These are phyloP conservation scores for Syrmaticus mikado DNA, from an alignment of 2,113 vertebrate species.

Conservation along the genomic window DNA sequence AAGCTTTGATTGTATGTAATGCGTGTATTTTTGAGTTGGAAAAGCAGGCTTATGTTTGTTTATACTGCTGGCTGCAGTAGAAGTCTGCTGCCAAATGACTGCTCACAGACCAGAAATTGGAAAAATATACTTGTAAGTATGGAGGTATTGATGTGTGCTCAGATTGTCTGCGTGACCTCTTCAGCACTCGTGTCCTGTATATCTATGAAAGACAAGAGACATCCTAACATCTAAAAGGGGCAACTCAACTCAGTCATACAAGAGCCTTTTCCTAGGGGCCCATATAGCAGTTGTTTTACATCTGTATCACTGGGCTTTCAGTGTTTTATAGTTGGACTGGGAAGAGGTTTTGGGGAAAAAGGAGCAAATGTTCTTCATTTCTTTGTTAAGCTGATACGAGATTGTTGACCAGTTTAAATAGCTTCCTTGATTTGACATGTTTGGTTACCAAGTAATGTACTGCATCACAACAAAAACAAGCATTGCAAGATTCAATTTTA, in stretches of 20 bases:
- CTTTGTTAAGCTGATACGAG: not conserved
- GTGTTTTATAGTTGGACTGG: not conserved
- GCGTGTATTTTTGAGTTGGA: not conserved
- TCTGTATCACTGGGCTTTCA: not conserved
- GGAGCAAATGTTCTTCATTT: rapidly evolving
- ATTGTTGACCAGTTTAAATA: not conserved
- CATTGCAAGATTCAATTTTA: not conserved
- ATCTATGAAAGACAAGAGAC: rapidly evolving
- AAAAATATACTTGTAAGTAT: not conserved
- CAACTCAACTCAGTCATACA: rapidly evolving
- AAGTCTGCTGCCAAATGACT: not conserved
- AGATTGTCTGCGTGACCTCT: not conserved
- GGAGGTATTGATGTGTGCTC: not conserved
- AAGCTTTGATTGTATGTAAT: not conserved
- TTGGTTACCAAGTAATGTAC: not conserved
- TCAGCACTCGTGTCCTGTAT: not conserved
- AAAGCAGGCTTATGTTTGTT: not conserved
- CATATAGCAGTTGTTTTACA: not conserved
- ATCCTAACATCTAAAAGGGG: not conserved
- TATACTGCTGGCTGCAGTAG: not conserved
- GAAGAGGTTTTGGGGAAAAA: not conserved
- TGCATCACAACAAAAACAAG: not conserved
- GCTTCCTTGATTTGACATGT: not conserved
- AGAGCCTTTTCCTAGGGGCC: not conserved
- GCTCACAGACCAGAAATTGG: not conserved